phyloP scores from a whole-genome alignment of 1,140 invertebrate species.

The Microplitis mediator region DNA sequence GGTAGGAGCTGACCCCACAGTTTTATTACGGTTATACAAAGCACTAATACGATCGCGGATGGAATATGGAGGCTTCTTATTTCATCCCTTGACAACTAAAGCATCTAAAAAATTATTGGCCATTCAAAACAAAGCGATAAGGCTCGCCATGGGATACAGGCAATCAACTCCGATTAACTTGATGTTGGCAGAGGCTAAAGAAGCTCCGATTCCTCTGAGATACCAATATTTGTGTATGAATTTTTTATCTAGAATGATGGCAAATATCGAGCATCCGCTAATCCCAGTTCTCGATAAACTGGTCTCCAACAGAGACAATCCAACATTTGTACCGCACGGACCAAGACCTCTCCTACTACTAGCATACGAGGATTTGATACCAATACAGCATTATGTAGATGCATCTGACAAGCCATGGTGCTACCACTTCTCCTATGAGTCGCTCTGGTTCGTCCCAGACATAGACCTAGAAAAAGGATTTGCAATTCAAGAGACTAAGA shows the following conservation, averaged over 20 bases:
- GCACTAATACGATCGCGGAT: neutral
- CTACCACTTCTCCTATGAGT: constrained; percentile 5
- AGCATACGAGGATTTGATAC: constrained; percentile 8
- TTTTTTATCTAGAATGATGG: no score
- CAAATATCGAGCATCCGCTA: neutral
- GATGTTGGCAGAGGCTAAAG: no score
- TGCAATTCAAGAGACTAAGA: neutral
- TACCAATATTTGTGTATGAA: no score
- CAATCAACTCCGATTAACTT: no score
- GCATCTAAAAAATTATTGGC: no score
- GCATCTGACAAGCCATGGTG: neutral
- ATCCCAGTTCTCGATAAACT: neutral
- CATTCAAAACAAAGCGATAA: no score
- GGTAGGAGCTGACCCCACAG: neutral
- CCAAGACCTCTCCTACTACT: neutral
- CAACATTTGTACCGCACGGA: neutral
- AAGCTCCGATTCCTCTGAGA: no score
- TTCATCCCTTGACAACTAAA: no score
- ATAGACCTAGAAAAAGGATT: neutral
- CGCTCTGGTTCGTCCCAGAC: neutral
- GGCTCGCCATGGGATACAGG: no score
- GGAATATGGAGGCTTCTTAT: neutral
- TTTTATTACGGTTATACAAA: neutral
- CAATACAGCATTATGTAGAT: neutral
- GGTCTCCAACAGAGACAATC: neutral